These are phyloP conservation scores for Drosophila watanabei DNA, from an alignment of 1,140 invertebrate genomes.

Conservation along the genomic window DNA sequence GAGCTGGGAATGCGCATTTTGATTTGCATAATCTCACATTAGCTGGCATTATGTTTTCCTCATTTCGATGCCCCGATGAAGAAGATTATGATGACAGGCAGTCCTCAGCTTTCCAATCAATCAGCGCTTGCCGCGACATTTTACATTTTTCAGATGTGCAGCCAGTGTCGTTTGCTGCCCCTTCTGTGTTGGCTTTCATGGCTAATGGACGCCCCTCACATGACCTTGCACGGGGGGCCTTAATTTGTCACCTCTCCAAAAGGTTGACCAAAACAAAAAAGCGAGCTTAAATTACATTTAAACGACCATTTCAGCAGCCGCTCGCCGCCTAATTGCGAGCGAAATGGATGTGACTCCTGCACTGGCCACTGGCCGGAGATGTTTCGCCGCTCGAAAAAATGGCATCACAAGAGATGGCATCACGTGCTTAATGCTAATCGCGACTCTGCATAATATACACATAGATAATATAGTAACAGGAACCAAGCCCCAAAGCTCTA, in stretches of 20 bases:
- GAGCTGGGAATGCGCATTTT: conserved; percentile 44
- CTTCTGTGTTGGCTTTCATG: conserved; percentile 50
- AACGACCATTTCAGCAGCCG: conserved; percentile 67
- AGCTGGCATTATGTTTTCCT: conserved; percentile 60
- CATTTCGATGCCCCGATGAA: conserved; percentile 39
- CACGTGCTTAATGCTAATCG: conserved; percentile 65
- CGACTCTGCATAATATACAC: conserved; percentile 9
- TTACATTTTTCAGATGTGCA: conserved; percentile 44
- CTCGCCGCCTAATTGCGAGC: conserved; percentile 60
- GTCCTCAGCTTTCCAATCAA: conserved; percentile 75
- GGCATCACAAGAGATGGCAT: conserved; percentile 56
- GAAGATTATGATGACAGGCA: conserved; percentile 33
- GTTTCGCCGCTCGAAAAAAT: conserved; percentile 30
- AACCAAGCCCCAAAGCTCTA: conserved; percentile 44
- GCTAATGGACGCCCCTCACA: conserved; percentile 80
- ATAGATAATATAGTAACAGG: conserved; percentile 27
- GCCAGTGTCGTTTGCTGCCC: conserved; percentile 43
- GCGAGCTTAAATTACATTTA: conserved; percentile 76
- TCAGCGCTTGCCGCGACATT: conserved; percentile 44
- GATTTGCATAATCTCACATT: conserved; percentile 66
- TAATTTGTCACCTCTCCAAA: conserved; percentile 74
- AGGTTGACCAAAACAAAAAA: conserved; percentile 62
- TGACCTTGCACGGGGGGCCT: conserved; percentile 70
- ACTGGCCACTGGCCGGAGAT: conserved; percentile 14
- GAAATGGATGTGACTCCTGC: conserved; percentile 32